Percentiles rank a stretch among this genome's conserved stretches.
phyloP scores from a whole-genome alignment of 2,113 vertebrate species.

The Chaenocephalus aceratus region DNA sequence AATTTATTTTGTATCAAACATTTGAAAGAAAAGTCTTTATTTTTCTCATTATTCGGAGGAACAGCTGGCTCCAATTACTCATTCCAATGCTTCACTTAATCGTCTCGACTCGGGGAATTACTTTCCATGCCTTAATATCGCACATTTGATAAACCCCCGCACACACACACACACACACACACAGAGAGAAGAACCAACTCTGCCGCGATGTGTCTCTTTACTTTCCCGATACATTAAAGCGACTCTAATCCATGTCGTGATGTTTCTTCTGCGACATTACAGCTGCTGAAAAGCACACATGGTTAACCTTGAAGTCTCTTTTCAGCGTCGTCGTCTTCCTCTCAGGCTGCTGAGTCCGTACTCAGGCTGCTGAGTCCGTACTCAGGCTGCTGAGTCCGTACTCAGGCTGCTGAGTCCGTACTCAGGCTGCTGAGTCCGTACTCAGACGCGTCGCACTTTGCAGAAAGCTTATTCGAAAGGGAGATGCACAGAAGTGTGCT shows the following conservation, averaged over 20 bases:
- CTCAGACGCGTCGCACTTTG: slow-evolving; percentile 30
- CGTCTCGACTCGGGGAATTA: slow-evolving; percentile 16
- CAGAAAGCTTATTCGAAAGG: slow-evolving; percentile 33
- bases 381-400: not conserved
- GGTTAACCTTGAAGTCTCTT: slow-evolving; percentile 5
- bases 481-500: slow-evolving; percentile 38
- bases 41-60: slow-evolving; percentile 10
- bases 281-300: not conserved
- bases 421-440: slow-evolving; percentile 25
- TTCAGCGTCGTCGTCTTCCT: slow-evolving; percentile 17
- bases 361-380: no score
- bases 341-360: not conserved
- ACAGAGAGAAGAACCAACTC: not conserved
- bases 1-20: no score
- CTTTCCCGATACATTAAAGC: not conserved
- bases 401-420: no score
- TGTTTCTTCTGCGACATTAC: not conserved
- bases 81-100: slow-evolving; percentile 47
- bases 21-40: not conserved
- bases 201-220: not conserved
- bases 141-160: slow-evolving; percentile 22
- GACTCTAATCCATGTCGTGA: not conserved
- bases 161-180: not conserved
- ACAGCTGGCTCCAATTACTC: slow-evolving; percentile 46
- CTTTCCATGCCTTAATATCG: slow-evolving; percentile 30